Conservation (phyloP, 1,140 invertebrate genomes). For the Akabosia matsudoensis region DNA sequence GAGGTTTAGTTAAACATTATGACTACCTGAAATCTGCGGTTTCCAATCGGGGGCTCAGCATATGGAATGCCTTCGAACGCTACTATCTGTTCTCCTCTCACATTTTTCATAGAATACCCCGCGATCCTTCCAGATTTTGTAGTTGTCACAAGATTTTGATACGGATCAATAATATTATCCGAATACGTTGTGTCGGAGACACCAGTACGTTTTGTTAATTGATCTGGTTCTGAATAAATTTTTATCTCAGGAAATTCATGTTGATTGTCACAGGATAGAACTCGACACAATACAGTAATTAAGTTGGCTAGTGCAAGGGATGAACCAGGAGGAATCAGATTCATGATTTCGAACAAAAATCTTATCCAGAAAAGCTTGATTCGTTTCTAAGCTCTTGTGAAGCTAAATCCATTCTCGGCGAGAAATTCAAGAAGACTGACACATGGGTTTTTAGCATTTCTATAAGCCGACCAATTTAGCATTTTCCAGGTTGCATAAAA, state of each 20-base stretch:
- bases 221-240: background rate
- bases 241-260: background rate
- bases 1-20: background rate
- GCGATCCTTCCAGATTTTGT: conserved; percentile 9
- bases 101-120: conserved; percentile 17
- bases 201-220: background rate
- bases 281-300: background rate
- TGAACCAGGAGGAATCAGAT: background rate
- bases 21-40: conserved; percentile 11
- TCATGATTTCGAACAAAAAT: background rate
- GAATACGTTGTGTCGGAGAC: background rate
- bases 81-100: background rate
- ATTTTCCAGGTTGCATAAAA: too few relatives aligned
- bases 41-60: conserved; percentile 12
- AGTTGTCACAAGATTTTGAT: background rate
- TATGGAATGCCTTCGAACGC: conserved; percentile 32
- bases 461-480: too few relatives aligned
- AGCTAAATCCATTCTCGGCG: too few relatives aligned
- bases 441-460: too few relatives aligned
- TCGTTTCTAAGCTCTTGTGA: too few relatives aligned
- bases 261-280: too few relatives aligned
- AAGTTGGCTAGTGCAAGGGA: background rate
- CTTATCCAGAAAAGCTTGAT: background rate
- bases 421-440: too few relatives aligned
- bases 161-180: background rate